phyloP scores from a whole-genome alignment of 1,140 invertebrate species.

The Tetragonula clypearis region DNA sequence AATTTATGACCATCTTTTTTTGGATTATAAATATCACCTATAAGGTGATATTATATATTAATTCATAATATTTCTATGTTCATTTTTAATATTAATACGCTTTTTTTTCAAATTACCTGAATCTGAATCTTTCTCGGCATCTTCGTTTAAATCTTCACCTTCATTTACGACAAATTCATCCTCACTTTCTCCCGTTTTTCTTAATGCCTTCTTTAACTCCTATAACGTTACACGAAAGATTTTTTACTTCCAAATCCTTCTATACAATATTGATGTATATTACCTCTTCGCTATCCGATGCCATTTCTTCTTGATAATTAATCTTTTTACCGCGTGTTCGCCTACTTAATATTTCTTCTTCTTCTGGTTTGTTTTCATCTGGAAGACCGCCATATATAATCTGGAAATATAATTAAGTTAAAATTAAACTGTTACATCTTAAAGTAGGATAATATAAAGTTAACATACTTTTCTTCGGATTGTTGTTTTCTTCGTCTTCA shows the following conservation, averaged over 20 bases:
- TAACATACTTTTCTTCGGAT: constrained; percentile 76
- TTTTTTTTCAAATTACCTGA: constrained; percentile 71
- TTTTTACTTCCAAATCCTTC: not conserved
- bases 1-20: constrained; percentile 74
- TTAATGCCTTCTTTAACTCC: constrained; percentile 79
- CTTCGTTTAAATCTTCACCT: constrained; percentile 81
- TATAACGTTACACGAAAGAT: constrained; percentile 43
- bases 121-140: constrained; percentile 80
- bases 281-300: constrained; percentile 86
- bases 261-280: constrained; percentile 5
- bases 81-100: not conserved
- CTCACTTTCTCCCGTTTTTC: constrained; percentile 82
- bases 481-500: constrained; percentile 71
- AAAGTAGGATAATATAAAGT: not conserved
- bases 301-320: constrained; percentile 87
- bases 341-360: constrained; percentile 80
- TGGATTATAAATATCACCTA: constrained; percentile 78
- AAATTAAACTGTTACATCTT: not conserved
- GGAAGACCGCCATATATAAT: constrained; percentile 83
- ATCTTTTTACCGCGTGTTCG: constrained; percentile 87
- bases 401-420: constrained; percentile 61
- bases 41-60: constrained; percentile 42
- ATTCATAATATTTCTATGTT: not conserved
- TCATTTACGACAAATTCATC: constrained; percentile 83
- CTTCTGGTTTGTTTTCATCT: constrained; percentile 79